These are phyloP conservation scores for Phorcus lineatus DNA, from an alignment of 2,888 invertebrate species.

Conservation along the genomic window DNA sequence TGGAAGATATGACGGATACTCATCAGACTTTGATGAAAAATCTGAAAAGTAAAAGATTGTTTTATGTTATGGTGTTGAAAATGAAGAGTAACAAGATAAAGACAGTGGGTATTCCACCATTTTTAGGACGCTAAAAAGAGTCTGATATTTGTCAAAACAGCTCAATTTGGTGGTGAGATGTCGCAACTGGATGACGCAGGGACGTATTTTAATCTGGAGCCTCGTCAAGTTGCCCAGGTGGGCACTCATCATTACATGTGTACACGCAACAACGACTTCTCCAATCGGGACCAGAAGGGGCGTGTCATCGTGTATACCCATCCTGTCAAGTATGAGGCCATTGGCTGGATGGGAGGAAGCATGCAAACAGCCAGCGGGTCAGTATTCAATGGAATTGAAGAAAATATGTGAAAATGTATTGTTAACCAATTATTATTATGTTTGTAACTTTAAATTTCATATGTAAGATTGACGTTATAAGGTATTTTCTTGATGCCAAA, in stretches of 20 bases:
- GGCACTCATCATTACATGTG: conserved; percentile 71
- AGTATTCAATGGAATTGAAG: conserved; percentile 23
- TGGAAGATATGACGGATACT: too few species aligned
- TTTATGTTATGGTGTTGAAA: too few species aligned
- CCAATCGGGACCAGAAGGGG: conserved; percentile 75
- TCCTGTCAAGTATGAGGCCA: conserved; percentile 44
- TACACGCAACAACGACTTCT: conserved; percentile 75
- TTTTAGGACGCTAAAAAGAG: neutral
- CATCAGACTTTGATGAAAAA: too few species aligned
- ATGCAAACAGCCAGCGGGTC: conserved; percentile 60
- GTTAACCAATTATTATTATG: too few species aligned
- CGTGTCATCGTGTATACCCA: conserved; percentile 56
- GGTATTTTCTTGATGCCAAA: too few species aligned
- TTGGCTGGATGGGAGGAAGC: conserved; percentile 71
- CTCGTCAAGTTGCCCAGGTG: conserved; percentile 58
- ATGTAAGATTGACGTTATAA: too few species aligned
- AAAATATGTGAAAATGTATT: too few species aligned
- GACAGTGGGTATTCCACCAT: neutral
- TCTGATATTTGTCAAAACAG: conserved; percentile 43
- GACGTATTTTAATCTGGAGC: conserved; percentile 74
- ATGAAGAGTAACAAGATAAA: too few species aligned
- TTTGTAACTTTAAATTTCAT: too few species aligned
- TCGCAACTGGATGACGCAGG: conserved; percentile 73
- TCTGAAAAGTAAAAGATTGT: too few species aligned
- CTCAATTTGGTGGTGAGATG: conserved; percentile 67